A percentile compares a stretch with the other conserved stretches of the same genome.
These are phyloP conservation scores for Manis javanica DNA, from an alignment of 2,797 vertebrate species.

Conservation along the genomic window DNA sequence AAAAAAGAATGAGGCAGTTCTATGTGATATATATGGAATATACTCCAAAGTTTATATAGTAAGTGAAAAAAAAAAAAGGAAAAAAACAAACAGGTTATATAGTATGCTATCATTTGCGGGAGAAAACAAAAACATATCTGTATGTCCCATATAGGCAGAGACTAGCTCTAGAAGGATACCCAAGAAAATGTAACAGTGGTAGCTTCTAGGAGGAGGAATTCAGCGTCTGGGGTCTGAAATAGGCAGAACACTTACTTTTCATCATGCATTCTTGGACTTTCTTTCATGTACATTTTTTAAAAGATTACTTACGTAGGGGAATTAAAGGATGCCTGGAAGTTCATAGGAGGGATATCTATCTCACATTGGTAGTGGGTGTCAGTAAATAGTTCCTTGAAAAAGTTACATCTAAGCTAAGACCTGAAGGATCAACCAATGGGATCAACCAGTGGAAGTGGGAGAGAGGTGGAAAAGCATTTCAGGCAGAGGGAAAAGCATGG, in stretches of 20 bases:
- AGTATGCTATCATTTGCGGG: neutral
- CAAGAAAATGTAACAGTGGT: neutral
- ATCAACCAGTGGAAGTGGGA: neutral
- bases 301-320: neutral
- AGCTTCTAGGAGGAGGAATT: constrained; percentile 29
- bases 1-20: constrained; percentile 1
- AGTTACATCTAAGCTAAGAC: constrained; percentile 9
- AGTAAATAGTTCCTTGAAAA: neutral
- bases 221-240: neutral
- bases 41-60: neutral
- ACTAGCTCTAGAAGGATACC: neutral
- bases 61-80: neutral
- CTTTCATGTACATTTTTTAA: neutral
- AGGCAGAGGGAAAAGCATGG: neutral
- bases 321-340: neutral
- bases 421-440: neutral
- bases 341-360: neutral
- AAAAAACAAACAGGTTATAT: neutral
- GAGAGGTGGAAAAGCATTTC: neutral
- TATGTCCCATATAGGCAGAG: neutral
- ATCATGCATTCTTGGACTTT: neutral
- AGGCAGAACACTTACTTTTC: neutral
- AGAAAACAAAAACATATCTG: neutral
- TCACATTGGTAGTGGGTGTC: neutral
- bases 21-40: neutral